Evolutionary conservation across 2,888 invertebrate genomes (phyloP), one percentile per base, ranked within the genome.

Genomic region (Emmelina monodactyla): DNA sequence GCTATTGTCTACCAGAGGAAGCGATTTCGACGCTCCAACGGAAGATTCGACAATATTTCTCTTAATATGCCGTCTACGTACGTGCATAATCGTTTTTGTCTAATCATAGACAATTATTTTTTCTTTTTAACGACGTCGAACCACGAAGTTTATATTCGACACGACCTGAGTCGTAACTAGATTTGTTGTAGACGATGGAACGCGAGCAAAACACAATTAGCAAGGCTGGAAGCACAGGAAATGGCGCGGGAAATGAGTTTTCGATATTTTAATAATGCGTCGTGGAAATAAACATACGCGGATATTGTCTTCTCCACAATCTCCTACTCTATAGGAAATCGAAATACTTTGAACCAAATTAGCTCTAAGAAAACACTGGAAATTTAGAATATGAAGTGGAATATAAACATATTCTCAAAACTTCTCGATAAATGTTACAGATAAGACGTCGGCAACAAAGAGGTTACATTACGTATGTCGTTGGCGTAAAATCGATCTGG

Each of bases 1-100:
- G 58, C 73, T 52, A 78, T 79, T 78, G 78, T 78, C 66, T 75
- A 58, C 57, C 58, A 57, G 64, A 78, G 76, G 78, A 78, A 78
- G 63, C 67, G 66, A 71, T 73, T 73, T 68, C 55, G 70, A 67
- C 67, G 69, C 19, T n/a, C 6, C 64, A 58, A 60, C 63, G 57
- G 60, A 65, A 67, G 70, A 73, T 70, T 54, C 55, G 64, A 67
- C 66, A 63, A 61, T 60, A 64, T 66, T 72, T 64, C 67, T 53
- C 37, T 43, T 55, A 48, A 46, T 51, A 51, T 49, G 49, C 47
- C 48, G 39, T 47, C 43, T 43, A 25, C 47, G 25, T 10, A 19
- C 25, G 4, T 25, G 25, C 25, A 25, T 25, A 25, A 25, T 25
- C 25, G 11, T 25, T 10, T n/a, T 25, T 25, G 25, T 25, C n/a